phyloP scores from a whole-genome alignment of 2,888 invertebrate genomes.

The Ectemnius lituratus region DNA sequence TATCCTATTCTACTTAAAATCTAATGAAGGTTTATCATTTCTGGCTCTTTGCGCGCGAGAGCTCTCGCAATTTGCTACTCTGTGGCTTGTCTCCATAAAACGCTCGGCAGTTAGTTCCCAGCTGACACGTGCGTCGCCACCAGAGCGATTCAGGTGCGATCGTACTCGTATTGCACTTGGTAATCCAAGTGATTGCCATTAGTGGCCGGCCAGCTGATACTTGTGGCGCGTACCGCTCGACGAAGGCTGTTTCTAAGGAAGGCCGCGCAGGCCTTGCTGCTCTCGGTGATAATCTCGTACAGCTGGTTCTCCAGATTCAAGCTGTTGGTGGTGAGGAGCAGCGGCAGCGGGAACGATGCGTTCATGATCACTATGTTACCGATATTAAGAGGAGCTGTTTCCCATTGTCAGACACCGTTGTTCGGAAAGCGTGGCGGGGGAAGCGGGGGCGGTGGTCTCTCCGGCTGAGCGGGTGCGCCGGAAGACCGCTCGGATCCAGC shows the following conservation, averaged over 20 bases:
- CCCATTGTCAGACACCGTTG: slow-evolving; percentile 91
- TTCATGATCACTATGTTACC: slow-evolving; percentile 78
- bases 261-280: slow-evolving; percentile 84
- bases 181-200: slow-evolving; percentile 18
- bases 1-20: no score
- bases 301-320: slow-evolving; percentile 69
- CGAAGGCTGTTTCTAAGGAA: slow-evolving; percentile 84
- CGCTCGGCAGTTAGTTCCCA: no score
- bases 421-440: slow-evolving; percentile 89
- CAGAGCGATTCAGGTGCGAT: not conserved
- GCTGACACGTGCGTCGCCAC: no score
- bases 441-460: slow-evolving; percentile 89
- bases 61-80: no score
- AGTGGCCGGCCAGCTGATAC: slow-evolving; percentile 43
- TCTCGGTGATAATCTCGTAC: slow-evolving; percentile 78
- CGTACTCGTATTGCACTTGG: no score
- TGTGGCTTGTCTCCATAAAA: no score
- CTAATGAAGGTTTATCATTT: no score
- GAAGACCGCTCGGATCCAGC: slow-evolving; percentile 94
- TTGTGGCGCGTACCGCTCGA: slow-evolving; percentile 58
- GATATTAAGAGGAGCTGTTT: slow-evolving; percentile 80
- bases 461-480: slow-evolving; percentile 85
- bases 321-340: slow-evolving; percentile 71
- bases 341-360: slow-evolving; percentile 74
- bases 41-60: no score